Evolutionary conservation across 2,113 vertebrate species (phyloP).

Genomic region (Serilophus lunatus): DNA sequence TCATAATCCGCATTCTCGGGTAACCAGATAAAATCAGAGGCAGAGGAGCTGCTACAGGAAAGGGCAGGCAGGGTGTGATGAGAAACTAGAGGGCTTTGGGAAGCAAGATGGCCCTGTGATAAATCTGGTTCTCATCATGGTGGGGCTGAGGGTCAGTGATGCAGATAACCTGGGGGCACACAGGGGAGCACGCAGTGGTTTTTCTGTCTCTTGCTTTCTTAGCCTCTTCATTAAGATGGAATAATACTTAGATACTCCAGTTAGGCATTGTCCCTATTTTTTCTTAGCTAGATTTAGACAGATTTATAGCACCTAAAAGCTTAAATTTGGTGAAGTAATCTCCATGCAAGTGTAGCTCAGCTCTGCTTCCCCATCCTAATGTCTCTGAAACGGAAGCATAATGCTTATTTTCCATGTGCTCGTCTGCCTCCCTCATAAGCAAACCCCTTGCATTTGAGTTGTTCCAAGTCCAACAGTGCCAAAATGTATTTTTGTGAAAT

Average conservation of each 20-base stretch:
- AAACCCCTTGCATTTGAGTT: background rate
- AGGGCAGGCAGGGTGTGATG: background rate
- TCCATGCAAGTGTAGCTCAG: background rate
- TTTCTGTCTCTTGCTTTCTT: background rate
- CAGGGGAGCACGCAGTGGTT: fast-evolving
- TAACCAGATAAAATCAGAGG: background rate
- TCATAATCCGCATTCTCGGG: background rate
- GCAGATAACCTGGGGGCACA: background rate
- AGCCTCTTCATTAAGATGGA: background rate
- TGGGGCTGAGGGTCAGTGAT: background rate
- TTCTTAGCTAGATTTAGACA: background rate
- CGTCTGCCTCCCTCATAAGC: background rate
- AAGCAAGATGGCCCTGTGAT: background rate
- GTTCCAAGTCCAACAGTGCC: constrained; percentile 1
- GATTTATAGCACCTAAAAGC: background rate
- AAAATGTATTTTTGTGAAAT: constrained; percentile 44
- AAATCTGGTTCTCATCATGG: background rate
- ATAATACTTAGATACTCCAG: background rate
- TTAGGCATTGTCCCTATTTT: background rate
- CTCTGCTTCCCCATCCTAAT: background rate
- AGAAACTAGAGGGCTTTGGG: background rate
- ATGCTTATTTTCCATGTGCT: background rate
- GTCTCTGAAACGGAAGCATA: background rate
- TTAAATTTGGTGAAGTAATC: background rate
- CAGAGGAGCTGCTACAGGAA: background rate